Conservation (phyloP, 2,797 vertebrate species). For the Etheostoma perlongum region DNA sequence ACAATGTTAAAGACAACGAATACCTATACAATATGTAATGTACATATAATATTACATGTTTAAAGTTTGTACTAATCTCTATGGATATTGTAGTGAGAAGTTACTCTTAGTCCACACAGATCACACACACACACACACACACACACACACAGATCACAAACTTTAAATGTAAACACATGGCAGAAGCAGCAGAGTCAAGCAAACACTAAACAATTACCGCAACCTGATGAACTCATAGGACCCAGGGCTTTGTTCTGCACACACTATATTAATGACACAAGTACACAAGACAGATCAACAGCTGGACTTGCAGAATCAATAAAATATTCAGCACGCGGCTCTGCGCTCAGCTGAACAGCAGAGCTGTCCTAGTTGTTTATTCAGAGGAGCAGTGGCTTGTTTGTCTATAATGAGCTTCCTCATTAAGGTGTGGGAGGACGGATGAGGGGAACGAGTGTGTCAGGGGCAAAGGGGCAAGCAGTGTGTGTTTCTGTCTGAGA, state of each 20-base stretch:
- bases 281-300: constrained; percentile 80
- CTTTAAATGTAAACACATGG: constrained; percentile 28
- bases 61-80: neutral
- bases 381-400: constrained; percentile 77
- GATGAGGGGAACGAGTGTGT: constrained; percentile 54
- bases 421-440: constrained; percentile 76
- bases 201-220: constrained; percentile 40
- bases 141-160: constrained; percentile 9
- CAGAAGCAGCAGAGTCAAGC: neutral
- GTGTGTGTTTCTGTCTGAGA: constrained; percentile 35
- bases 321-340: constrained; percentile 76
- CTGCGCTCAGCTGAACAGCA: constrained; percentile 55
- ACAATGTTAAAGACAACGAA: neutral
- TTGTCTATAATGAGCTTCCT: constrained; percentile 85
- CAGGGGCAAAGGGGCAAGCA: constrained; percentile 47
- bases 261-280: constrained; percentile 78
- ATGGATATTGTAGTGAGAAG: neutral
- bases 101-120: neutral
- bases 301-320: constrained; percentile 77
- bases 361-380: constrained; percentile 73
- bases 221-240: constrained; percentile 71
- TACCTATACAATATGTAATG: neutral
- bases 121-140: neutral
- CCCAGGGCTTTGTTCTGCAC: constrained; percentile 65
- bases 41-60: neutral